Evolutionary conservation across 2,888 invertebrate genomes (phyloP).

Genomic region (Eurytoma californica): DNA sequence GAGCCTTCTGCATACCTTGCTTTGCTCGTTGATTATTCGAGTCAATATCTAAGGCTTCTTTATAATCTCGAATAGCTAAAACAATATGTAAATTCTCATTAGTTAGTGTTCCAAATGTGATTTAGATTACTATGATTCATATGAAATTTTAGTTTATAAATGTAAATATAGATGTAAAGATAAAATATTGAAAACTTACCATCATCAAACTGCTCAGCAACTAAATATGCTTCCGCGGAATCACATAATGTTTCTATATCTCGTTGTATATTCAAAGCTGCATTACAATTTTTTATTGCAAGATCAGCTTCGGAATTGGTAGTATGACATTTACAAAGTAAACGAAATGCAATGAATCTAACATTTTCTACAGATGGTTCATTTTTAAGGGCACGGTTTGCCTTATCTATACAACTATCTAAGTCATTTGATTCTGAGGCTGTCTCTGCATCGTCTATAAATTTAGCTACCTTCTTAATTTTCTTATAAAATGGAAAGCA

Average conservation of each 20-base stretch:
- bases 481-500: constrained; percentile 98
- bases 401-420: constrained; percentile 82
- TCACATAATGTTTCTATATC: constrained; percentile 90
- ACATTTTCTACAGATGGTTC: constrained; percentile 85
- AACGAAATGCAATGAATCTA: constrained; percentile 83
- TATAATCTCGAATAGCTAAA: constrained; percentile 90
- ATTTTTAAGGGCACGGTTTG: constrained; percentile 80
- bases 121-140: background rate
- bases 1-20: constrained; percentile 91
- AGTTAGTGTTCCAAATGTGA: background rate
- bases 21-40: constrained; percentile 87
- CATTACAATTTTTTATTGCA: constrained; percentile 86
- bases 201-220: constrained; percentile 93
- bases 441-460: constrained; percentile 81
- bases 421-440: constrained; percentile 80
- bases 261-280: constrained; percentile 85
- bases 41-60: constrained; percentile 90
- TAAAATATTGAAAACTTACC: constrained; percentile 75
- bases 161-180: background rate
- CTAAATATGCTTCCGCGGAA: constrained; percentile 92
- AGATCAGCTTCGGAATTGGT: constrained; percentile 84
- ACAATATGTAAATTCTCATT: constrained; percentile 36
- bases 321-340: constrained; percentile 87
- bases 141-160: background rate
- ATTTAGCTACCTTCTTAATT: constrained; percentile 93